These are phyloP conservation scores for Eleginops maclovinus DNA, from an alignment of 2,113 vertebrate species.

Conservation along the genomic window DNA sequence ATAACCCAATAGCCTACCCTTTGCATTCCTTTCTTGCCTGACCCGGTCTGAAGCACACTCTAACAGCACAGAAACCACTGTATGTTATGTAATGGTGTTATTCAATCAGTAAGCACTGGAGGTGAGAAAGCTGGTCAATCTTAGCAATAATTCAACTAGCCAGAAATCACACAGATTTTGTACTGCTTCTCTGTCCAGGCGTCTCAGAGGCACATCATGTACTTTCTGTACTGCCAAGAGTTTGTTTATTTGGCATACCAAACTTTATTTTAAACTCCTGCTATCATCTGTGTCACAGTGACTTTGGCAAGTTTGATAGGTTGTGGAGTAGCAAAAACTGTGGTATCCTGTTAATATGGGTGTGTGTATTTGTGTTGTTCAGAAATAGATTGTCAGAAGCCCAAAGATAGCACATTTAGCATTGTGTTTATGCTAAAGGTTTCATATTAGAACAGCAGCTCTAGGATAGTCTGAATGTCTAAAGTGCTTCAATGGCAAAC, in stretches of 20 bases:
- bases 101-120: conserved; percentile 51
- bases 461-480: not conserved
- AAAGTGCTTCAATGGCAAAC: too few species aligned
- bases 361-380: not conserved
- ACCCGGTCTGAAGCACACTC: conserved; percentile 54
- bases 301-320: not conserved
- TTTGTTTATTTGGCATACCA: conserved; percentile 7
- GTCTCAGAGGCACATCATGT: conserved; percentile 15
- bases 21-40: conserved; percentile 24
- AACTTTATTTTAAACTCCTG: not conserved
- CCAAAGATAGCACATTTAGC: not conserved
- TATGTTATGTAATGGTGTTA: conserved; percentile 76
- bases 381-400: not conserved
- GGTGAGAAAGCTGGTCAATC: conserved; percentile 68
- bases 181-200: not conserved
- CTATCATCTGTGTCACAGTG: not conserved
- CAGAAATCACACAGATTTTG: conserved; percentile 6
- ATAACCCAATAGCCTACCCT: not conserved
- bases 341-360: not conserved
- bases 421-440: not conserved
- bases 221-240: not conserved
- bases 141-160: conserved; percentile 4
- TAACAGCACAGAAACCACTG: conserved; percentile 37
- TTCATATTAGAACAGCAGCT: not conserved
- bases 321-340: not conserved